A percentile compares a stretch with the other conserved stretches of the same genome.
Conservation (phyloP, 2,888 invertebrate genomes). For the Noctua janthe region DNA sequence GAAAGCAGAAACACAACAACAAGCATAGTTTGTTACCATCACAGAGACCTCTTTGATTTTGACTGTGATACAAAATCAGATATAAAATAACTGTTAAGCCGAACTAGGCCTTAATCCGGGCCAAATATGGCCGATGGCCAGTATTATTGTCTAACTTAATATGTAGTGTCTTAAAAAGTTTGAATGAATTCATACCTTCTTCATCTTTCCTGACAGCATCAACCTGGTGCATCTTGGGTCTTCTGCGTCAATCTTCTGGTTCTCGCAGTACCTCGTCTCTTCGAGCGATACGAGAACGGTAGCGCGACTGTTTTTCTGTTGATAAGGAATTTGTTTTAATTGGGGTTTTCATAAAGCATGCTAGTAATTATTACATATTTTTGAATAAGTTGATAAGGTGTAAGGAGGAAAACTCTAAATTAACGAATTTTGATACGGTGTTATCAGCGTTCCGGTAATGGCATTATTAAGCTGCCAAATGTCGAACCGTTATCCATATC, state of each 20-base stretch:
- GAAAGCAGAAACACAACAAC: not conserved
- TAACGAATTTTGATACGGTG: not conserved
- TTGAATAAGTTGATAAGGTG: not conserved
- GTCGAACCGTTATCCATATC: not conserved
- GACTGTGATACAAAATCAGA: not conserved
- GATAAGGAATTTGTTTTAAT: conserved; percentile 48
- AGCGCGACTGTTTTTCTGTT: conserved; percentile 91
- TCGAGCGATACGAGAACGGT: conserved; percentile 93
- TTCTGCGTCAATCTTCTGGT: conserved; percentile 92
- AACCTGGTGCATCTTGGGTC: conserved; percentile 94
- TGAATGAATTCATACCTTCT: conserved; percentile 86
- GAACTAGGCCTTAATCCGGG: not conserved
- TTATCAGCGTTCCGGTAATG: not conserved
- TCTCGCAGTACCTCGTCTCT: conserved; percentile 92
- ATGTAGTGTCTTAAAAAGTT: not conserved
- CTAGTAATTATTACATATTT: not conserved
- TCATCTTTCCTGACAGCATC: conserved; percentile 92
- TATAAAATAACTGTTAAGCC: not conserved
- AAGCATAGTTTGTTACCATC: not conserved
- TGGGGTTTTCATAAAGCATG: not conserved
- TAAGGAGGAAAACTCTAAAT: not conserved
- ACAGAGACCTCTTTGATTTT: not conserved
- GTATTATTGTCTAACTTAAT: not conserved
- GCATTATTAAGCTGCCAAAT: not conserved
- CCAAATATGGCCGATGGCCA: not conserved